A percentile compares a stretch with the other conserved stretches of the same genome.
phyloP scores from a whole-genome alignment of 2,888 invertebrate species.

The Andrena fulva region DNA sequence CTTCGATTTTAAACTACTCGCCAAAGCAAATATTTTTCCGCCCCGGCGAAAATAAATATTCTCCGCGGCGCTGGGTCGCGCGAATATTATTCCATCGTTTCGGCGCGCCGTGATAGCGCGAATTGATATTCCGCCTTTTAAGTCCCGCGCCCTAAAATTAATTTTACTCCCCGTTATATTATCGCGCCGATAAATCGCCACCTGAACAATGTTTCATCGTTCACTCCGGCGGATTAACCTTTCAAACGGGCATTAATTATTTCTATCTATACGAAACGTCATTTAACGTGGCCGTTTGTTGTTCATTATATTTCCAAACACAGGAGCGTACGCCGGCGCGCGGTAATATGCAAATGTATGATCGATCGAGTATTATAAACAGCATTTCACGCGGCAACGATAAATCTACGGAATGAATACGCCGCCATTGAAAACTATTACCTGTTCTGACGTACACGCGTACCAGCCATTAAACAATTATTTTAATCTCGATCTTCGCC shows the following conservation, averaged over 20 bases:
- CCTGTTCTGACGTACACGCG: constrained; percentile 2
- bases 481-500: constrained; percentile 18
- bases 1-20: constrained; percentile 11
- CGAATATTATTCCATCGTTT: neutral
- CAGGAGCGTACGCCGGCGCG: neutral
- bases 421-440: constrained; percentile 22
- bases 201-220: neutral
- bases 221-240: neutral
- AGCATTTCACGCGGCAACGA: constrained; percentile 24
- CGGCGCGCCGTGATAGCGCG: neutral
- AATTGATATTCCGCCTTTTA: neutral
- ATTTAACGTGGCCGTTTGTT: constrained; percentile 8
- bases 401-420: constrained; percentile 25
- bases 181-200: neutral
- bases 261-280: constrained; percentile 13
- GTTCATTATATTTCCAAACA: neutral
- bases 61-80: neutral
- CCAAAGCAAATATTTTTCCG: neutral
- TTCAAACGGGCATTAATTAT: neutral
- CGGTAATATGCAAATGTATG: constrained; percentile 37
- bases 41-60: neutral
- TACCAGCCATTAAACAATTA: constrained; percentile 18
- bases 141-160: neutral
- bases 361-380: constrained; percentile 16
- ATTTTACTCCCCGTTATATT: neutral